Evolutionary conservation across 2,888 invertebrate genomes (phyloP).

Genomic region (Dolomedes plantarius): DNA sequence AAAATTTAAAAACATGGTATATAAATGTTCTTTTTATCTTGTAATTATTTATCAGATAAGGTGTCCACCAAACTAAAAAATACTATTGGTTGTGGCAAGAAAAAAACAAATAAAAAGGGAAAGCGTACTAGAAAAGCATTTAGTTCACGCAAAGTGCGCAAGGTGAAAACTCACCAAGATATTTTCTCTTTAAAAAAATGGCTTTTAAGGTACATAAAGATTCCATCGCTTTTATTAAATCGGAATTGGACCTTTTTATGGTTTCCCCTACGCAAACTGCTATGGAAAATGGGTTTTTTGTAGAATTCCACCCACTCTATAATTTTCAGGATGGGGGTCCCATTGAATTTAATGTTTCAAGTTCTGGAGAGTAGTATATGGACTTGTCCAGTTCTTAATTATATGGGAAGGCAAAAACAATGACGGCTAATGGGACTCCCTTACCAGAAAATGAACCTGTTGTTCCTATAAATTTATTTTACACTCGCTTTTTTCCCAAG

Average conservation of each 20-base stretch:
- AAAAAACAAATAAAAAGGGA: not conserved
- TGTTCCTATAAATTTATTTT: constrained; percentile 34
- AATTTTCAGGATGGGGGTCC: constrained; percentile 43
- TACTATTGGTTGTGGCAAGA: not conserved
- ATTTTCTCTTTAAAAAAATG: constrained; percentile 11
- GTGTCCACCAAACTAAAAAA: not conserved
- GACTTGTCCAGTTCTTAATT: constrained; percentile 29
- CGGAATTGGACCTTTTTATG: constrained; percentile 38
- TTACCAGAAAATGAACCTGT: not conserved
- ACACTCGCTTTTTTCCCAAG: constrained; percentile 41
- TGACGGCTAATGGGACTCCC: constrained; percentile 17
- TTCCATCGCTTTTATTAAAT: constrained; percentile 48
- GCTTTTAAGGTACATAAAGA: constrained; percentile 21
- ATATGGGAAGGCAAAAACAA: constrained; percentile 39
- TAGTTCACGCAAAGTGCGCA: too few relatives aligned
- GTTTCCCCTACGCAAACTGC: constrained; percentile 34
- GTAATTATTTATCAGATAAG: not conserved
- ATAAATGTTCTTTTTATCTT: not conserved
- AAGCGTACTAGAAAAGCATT: too few relatives aligned
- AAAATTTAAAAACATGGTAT: too few relatives aligned
- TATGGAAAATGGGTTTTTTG: constrained; percentile 41
- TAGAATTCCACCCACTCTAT: constrained; percentile 48
- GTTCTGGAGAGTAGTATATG: constrained; percentile 42
- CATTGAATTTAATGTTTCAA: constrained; percentile 42
- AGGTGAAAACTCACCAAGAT: too few relatives aligned